Evolutionary conservation across 2,797 vertebrate genomes (phyloP).

Genomic region (Xerus rutilus): DNA sequence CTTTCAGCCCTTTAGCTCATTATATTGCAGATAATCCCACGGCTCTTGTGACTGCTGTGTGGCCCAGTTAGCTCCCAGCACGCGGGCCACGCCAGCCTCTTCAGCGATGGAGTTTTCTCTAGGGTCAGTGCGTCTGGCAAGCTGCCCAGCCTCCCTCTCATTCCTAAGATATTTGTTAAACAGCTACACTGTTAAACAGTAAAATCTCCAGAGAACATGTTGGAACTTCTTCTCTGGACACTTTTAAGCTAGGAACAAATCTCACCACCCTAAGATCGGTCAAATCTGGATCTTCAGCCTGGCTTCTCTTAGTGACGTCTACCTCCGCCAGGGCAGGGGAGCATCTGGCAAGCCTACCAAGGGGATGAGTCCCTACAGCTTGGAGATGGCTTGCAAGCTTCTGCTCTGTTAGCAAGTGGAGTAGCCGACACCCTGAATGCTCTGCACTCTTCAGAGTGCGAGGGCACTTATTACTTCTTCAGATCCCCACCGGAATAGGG

Average conservation of each 20-base stretch:
- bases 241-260: not conserved
- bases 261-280: not conserved
- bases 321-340: no score
- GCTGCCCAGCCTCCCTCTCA: not conserved
- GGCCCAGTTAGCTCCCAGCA: rapidly evolving
- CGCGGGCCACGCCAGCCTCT: rapidly evolving
- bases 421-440: no score
- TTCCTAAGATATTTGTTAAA: not conserved
- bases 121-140: not conserved
- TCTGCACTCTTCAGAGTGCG: rapidly evolving
- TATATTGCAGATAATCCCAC: no score
- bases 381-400: not conserved
- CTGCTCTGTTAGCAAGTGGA: not conserved
- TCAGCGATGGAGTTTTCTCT: rapidly evolving
- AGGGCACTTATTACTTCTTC: not conserved
- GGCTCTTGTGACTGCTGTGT: not conserved
- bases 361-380: no score
- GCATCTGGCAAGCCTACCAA: not conserved
- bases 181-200: not conserved
- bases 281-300: rapidly evolving
- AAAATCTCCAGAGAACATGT: not conserved
- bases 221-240: not conserved
- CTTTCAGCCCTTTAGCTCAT: not conserved
- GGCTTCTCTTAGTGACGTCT: not conserved
- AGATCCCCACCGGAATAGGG: no score